Conservation (phyloP, 2,888 invertebrate genomes). For the Calameuta filiformis region DNA sequence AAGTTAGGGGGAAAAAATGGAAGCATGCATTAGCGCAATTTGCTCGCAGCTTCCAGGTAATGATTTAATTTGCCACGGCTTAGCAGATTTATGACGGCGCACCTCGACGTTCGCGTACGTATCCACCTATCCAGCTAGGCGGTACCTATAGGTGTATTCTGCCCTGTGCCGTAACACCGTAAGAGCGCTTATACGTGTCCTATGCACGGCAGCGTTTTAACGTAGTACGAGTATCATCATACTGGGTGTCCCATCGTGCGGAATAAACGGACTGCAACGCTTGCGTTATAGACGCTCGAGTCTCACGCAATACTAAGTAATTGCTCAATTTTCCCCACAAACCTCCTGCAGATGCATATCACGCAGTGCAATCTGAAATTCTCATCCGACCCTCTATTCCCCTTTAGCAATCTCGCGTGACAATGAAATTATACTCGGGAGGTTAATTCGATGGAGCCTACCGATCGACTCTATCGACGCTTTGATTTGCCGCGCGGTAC, state of each 20-base stretch:
- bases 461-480: background rate
- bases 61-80: slow-evolving; percentile 57
- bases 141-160: background rate
- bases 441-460: slow-evolving; percentile 24
- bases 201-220: background rate
- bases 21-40: slow-evolving; percentile 52
- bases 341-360: slow-evolving; percentile 27
- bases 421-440: slow-evolving; percentile 32
- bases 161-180: slow-evolving; percentile 18
- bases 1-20: slow-evolving; percentile 11
- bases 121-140: slow-evolving; percentile 3
- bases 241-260: slow-evolving; percentile 28
- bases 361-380: slow-evolving; percentile 23
- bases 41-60: slow-evolving; percentile 57
- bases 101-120: slow-evolving; percentile 40
- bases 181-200: background rate
- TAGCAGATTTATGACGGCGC: slow-evolving; percentile 57
- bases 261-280: slow-evolving; percentile 23
- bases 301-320: slow-evolving; percentile 48
- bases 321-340: slow-evolving; percentile 51
- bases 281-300: slow-evolving; percentile 29
- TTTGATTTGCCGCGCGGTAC: background rate
- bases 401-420: slow-evolving; percentile 19
- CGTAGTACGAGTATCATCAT: slow-evolving; percentile 12
- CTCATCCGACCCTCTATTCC: background rate